Percentiles rank a stretch among this genome's conserved stretches.
phyloP scores from a whole-genome alignment of 2,113 vertebrate species.

The Maccullochella peelii region DNA sequence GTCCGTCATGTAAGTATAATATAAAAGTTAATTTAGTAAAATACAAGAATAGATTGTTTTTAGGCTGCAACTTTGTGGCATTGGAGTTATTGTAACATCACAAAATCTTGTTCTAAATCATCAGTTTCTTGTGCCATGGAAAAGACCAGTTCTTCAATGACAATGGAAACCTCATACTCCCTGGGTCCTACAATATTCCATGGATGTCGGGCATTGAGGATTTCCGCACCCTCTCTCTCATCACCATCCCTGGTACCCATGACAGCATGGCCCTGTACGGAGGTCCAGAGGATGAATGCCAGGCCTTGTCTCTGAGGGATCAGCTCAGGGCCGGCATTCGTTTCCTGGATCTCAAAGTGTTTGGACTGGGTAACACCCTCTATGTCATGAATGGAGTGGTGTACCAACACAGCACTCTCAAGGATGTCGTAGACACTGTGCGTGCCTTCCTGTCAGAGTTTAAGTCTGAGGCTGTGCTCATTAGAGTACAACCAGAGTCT shows the following conservation, averaged over 20 bases:
- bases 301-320: constrained; percentile 79
- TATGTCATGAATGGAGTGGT: constrained; percentile 81
- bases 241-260: constrained; percentile 86
- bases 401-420: constrained; percentile 71
- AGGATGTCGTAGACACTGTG: constrained; percentile 50
- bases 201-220: constrained; percentile 84
- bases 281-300: constrained; percentile 69
- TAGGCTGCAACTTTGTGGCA: neutral
- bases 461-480: constrained; percentile 68
- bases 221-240: constrained; percentile 69
- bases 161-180: constrained; percentile 38
- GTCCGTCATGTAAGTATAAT: constrained; percentile 49
- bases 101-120: neutral
- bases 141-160: constrained; percentile 59
- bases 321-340: constrained; percentile 83
- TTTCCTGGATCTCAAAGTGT: constrained; percentile 82
- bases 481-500: constrained; percentile 81
- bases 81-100: neutral
- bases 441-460: constrained; percentile 60
- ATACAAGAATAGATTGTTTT: rapidly evolving
- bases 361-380: constrained; percentile 73
- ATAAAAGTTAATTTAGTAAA: neutral
- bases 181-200: constrained; percentile 56
- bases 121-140: constrained; percentile 45
- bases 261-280: constrained; percentile 83